Evolutionary conservation across 2,797 vertebrate genomes (phyloP).

Genomic region (Macrochelys suwanniensis): DNA sequence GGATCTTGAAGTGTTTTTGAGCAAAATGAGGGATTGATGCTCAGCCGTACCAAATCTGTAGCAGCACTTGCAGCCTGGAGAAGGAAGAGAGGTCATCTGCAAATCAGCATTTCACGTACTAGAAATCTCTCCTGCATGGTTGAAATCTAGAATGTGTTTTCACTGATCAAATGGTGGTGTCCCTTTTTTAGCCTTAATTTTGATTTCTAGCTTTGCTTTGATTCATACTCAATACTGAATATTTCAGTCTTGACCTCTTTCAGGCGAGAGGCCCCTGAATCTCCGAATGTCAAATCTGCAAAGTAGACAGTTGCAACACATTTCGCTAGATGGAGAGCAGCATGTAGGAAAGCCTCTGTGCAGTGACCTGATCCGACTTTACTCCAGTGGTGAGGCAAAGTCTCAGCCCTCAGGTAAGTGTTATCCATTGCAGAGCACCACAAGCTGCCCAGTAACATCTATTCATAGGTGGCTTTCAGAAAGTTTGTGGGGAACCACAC

Average conservation of each 20-base stretch:
- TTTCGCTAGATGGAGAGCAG: constrained; percentile 88
- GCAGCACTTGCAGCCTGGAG: background rate
- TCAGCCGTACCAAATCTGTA: background rate
- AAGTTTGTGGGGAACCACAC: background rate
- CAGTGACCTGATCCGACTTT: constrained; percentile 91
- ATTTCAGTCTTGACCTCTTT: background rate
- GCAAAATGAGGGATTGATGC: background rate
- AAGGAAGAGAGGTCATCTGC: background rate
- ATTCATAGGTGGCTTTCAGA: background rate
- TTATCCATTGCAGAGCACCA: background rate
- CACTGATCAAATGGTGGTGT: background rate
- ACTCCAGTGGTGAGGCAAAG: constrained; percentile 87
- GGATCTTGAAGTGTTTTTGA: background rate
- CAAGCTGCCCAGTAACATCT: background rate
- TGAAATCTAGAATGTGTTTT: background rate
- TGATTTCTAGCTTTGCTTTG: background rate
- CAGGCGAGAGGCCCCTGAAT: constrained; percentile 95
- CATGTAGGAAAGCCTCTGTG: constrained; percentile 91
- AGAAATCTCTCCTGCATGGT: background rate
- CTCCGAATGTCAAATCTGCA: constrained; percentile 87
- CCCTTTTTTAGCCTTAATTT: background rate
- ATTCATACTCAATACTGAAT: background rate
- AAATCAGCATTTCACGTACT: background rate
- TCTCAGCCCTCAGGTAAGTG: constrained; percentile 89
- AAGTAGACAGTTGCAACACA: constrained; percentile 80